These are phyloP conservation scores for Squalus acanthias DNA, from an alignment of 2,797 vertebrate species.

Conservation along the genomic window DNA sequence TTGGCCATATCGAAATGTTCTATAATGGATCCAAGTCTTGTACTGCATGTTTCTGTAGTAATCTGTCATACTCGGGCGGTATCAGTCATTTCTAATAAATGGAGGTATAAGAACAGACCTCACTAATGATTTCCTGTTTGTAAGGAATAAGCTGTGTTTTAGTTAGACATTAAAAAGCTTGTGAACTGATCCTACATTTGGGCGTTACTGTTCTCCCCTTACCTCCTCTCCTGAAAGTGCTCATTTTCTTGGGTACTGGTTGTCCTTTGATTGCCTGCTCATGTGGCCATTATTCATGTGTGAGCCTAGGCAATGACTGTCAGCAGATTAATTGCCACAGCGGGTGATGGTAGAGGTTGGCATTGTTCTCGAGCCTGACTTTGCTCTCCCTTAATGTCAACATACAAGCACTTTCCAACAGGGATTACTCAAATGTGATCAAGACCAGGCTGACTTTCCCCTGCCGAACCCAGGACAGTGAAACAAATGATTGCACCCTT, in stretches of 20 bases:
- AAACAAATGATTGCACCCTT: not conserved
- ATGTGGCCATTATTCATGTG: not conserved
- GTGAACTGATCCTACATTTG: not conserved
- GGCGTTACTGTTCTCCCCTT: not conserved
- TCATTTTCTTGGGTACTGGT: not conserved
- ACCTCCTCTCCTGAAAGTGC: not conserved
- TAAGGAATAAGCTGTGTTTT: not conserved
- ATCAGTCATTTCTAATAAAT: not conserved
- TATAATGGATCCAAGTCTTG: not conserved
- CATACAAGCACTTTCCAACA: not conserved
- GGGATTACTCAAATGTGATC: not conserved
- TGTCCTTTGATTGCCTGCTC: not conserved
- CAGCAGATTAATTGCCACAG: not conserved
- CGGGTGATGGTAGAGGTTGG: not conserved
- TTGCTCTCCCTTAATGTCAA: not conserved
- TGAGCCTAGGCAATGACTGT: not conserved
- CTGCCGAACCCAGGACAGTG: not conserved
- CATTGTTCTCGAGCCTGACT: not conserved
- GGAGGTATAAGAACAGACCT: not conserved
- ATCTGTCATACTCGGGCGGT: not conserved
- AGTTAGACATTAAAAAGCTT: not conserved
- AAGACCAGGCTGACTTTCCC: not conserved
- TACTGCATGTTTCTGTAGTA: not conserved
- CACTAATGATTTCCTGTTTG: not conserved
- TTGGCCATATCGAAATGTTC: not conserved